phyloP scores from a whole-genome alignment of 2,888 invertebrate genomes.

The Drosophila flavopinicola region DNA sequence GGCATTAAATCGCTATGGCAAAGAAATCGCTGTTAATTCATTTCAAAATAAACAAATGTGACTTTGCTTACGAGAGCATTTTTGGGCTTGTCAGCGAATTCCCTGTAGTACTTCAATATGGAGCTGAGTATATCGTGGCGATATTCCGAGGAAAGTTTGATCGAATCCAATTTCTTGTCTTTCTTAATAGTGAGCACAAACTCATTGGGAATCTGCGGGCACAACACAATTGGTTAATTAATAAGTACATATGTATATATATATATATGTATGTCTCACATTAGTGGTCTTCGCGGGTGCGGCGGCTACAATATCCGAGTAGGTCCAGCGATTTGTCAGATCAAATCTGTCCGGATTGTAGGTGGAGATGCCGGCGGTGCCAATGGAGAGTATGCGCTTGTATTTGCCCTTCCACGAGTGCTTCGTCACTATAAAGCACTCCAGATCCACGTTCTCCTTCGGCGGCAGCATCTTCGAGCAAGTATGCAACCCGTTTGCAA shows the following conservation, averaged over 20 bases:
- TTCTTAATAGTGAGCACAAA: constrained; percentile 94
- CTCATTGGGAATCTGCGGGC: constrained; percentile 86
- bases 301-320: constrained; percentile 91
- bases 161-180: constrained; percentile 95
- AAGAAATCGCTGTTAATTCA: background rate
- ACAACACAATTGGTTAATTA: constrained; percentile 27
- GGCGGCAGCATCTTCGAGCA: constrained; percentile 77
- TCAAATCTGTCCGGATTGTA: constrained; percentile 96
- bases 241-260: background rate
- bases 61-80: constrained; percentile 88
- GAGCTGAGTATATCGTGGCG: constrained; percentile 96
- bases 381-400: constrained; percentile 98
- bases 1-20: constrained; percentile 91
- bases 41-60: background rate
- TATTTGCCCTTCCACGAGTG: constrained; percentile 99
- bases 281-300: constrained; percentile 86
- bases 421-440: constrained; percentile 98
- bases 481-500: constrained; percentile 17
- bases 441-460: constrained; percentile 96
- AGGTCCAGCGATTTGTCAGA: constrained; percentile 97
- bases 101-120: constrained; percentile 91
- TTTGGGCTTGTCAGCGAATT: constrained; percentile 92
- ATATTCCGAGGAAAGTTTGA: constrained; percentile 98
- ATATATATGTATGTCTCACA: constrained; percentile 68
- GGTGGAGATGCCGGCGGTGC: constrained; percentile 97